Evolutionary conservation across 1,140 invertebrate species (phyloP).

Genomic region (Neelides sp.): DNA sequence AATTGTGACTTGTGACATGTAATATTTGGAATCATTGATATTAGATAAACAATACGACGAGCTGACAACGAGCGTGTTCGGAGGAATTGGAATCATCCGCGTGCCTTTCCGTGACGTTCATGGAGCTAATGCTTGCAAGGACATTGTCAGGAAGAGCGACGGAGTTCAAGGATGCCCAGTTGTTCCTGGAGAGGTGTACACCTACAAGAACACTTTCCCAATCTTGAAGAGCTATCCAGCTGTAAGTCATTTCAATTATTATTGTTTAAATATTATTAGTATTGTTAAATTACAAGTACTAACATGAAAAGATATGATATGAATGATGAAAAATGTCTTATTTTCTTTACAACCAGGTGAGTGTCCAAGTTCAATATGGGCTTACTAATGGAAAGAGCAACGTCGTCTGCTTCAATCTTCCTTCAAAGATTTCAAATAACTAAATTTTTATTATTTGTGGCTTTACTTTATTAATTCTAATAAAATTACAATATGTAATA

Average conservation of each 20-base stretch:
- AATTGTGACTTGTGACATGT: neutral
- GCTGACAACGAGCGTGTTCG: slow-evolving; percentile 30
- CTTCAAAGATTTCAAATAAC: slow-evolving; percentile 26
- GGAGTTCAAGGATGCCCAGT: slow-evolving; percentile 25
- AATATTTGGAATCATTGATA: no score
- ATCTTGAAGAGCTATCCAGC: slow-evolving; percentile 31
- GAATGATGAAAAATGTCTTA: slow-evolving; percentile 7
- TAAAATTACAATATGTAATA: no score
- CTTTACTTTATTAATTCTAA: no score
- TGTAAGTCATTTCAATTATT: slow-evolving; percentile 15
- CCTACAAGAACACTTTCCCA: slow-evolving; percentile 32
- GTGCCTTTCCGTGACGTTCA: slow-evolving; percentile 31
- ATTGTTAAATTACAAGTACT: neutral
- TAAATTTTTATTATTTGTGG: no score
- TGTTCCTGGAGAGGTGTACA: slow-evolving; percentile 21
- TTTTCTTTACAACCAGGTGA: slow-evolving; percentile 23
- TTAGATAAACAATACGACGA: slow-evolving; percentile 26
- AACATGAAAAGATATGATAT: slow-evolving; percentile 8
- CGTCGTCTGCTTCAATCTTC: slow-evolving; percentile 29
- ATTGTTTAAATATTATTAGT: neutral
- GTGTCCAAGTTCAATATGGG: slow-evolving; percentile 29
- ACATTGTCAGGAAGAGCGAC: slow-evolving; percentile 19
- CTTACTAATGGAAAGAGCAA: slow-evolving; percentile 21
- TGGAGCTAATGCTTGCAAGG: slow-evolving; percentile 29
- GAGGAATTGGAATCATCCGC: slow-evolving; percentile 28